phyloP scores from a whole-genome alignment of 1,140 invertebrate species.

The Drosophila lini region DNA sequence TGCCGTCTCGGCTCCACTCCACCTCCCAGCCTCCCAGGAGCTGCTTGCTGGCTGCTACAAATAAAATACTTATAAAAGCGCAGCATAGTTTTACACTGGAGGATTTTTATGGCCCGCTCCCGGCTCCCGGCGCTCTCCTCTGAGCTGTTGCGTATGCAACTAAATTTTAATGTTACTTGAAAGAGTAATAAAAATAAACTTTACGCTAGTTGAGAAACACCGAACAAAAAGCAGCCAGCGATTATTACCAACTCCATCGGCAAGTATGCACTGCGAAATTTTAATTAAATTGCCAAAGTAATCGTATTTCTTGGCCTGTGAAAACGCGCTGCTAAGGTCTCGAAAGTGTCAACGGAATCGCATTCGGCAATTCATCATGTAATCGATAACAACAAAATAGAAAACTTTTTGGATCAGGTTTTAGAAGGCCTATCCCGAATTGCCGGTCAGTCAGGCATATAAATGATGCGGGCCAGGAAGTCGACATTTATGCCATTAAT shows the following conservation, averaged over 20 bases:
- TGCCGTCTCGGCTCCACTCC: slow-evolving; percentile 4
- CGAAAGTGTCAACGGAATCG: slow-evolving; percentile 65
- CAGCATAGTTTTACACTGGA: slow-evolving; percentile 68
- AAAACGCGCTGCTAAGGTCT: slow-evolving; percentile 3
- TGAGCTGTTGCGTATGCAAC: slow-evolving; percentile 65
- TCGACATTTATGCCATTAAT: slow-evolving; percentile 60
- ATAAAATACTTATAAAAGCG: slow-evolving; percentile 77
- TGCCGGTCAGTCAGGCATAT: slow-evolving; percentile 59
- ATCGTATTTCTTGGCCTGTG: slow-evolving; percentile 13
- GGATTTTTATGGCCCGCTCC: slow-evolving; percentile 34
- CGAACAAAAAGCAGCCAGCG: slow-evolving; percentile 57
- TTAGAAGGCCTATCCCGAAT: slow-evolving; percentile 35
- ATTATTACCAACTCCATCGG: slow-evolving; percentile 57
- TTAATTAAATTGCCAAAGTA: slow-evolving; percentile 70
- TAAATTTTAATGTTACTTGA: slow-evolving; percentile 82
- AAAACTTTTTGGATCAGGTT: slow-evolving; percentile 30
- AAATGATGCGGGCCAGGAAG: slow-evolving; percentile 66
- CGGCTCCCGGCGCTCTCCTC: neutral
- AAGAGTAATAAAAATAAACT: slow-evolving; percentile 82
- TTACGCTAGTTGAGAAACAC: slow-evolving; percentile 72
- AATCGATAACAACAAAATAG: slow-evolving; percentile 60
- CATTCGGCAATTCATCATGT: slow-evolving; percentile 68
- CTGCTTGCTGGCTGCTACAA: slow-evolving; percentile 41
- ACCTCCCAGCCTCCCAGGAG: slow-evolving; percentile 1
- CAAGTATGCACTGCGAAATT: slow-evolving; percentile 69